A percentile compares a stretch with the other conserved stretches of the same genome.
Evolutionary conservation across 2,797 vertebrate genomes (phyloP).

Genomic region (Sparidentex hasta): DNA sequence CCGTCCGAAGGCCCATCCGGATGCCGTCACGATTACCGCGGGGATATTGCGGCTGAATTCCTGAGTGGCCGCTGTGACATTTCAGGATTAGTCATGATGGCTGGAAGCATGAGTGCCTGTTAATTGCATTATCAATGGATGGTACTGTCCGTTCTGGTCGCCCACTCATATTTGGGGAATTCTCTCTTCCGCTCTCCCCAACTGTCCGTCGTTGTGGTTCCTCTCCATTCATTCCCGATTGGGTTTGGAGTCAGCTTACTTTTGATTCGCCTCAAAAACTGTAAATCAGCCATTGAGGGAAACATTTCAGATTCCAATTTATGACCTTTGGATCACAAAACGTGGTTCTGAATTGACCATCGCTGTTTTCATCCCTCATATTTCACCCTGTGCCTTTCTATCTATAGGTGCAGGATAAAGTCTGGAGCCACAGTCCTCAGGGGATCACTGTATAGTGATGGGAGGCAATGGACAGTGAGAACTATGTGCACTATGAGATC

Average conservation of each 20-base stretch:
- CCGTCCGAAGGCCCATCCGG: constrained; percentile 50
- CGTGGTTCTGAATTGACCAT: neutral
- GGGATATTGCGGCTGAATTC: constrained; percentile 69
- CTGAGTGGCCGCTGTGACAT: constrained; percentile 70
- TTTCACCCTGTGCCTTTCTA: neutral
- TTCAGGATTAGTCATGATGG: constrained; percentile 73
- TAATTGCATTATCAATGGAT: constrained; percentile 73
- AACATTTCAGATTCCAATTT: neutral
- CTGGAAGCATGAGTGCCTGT: constrained; percentile 58
- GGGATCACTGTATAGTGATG: constrained; percentile 43
- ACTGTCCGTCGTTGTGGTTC: constrained; percentile 12
- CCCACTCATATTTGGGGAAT: constrained; percentile 49
- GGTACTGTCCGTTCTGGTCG: constrained; percentile 39
- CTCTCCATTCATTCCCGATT: neutral
- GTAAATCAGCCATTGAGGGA: neutral
- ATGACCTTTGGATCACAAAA: constrained; percentile 8
- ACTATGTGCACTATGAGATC: constrained; percentile 56
- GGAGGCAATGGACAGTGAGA: constrained; percentile 62
- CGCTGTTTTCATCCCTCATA: neutral
- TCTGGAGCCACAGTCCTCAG: constrained; percentile 48
- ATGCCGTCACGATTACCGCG: constrained; percentile 73
- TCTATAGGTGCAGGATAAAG: constrained; percentile 1
- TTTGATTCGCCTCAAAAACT: neutral
- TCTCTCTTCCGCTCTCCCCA: constrained; percentile 17
- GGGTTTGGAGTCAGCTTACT: neutral